Evolutionary conservation across 1,140 invertebrate species (phyloP), one percentile per base, ranked within the genome.

Genomic region (Harpegnathos saltator): DNA sequence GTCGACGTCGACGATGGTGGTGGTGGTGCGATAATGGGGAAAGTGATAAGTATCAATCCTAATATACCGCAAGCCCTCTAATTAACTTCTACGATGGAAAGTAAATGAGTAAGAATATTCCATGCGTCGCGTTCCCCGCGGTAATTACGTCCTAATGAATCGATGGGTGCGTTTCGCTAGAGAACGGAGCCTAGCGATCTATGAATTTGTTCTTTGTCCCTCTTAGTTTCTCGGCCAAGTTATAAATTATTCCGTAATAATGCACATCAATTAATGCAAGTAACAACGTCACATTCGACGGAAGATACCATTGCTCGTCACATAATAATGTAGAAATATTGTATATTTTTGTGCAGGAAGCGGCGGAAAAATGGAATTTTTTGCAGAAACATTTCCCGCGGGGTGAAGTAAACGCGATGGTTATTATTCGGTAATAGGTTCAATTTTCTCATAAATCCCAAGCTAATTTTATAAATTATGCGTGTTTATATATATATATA

Each of bases 51-150:
- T 80, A 80, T 71, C 65, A 58, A 71, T 38, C n/a, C 22, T 78
- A 12, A 17, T 65, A 19, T 3, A 12, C 33, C 11, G 44, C 63
- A 44, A 3, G 12, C 7, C 9, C 29, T 71, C 33, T 54, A 80
- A 80, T 80, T 69, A 80, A 80, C 52, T 78, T 78, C 22, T 52
- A 78, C 63, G 65, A 78, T 78, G 9, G 9, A 69, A 71, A 3
- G 29, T 59, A 71, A 77, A 77, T 65, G 44, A 58, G 15, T 59
- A 44, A 62, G 69, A 77, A 66, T 56, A 77, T 54, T 56, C 29
- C 48, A 54, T 38, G 24, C 2, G 26, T 7, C 26, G 22, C 50
- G 4, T n/a, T 44, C 9, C 24, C 24, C 22, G 38, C 38, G 1
- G 19, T 56, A 77, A 77, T 77, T 65, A 54, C 29, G 2, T n/a